Evolutionary conservation across 2,113 vertebrate genomes (phyloP).

Genomic region (Burhinus oedicnemus): DNA sequence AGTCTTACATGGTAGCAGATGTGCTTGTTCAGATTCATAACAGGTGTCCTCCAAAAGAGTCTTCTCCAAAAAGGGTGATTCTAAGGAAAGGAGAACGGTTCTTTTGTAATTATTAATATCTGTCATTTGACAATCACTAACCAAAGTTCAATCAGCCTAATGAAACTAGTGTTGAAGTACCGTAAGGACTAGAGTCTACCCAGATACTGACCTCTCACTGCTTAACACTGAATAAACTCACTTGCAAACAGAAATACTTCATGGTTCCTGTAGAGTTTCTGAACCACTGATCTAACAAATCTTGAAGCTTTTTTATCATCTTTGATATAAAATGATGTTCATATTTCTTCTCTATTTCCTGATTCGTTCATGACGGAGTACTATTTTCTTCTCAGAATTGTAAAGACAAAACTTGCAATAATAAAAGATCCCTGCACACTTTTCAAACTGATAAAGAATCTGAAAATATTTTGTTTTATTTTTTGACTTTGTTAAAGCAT

Average conservation of each 20-base stretch:
- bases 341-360: background rate
- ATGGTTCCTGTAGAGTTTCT: background rate
- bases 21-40: background rate
- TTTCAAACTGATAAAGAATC: background rate
- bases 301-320: background rate
- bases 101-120: background rate
- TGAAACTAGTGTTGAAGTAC: background rate
- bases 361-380: background rate
- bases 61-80: background rate
- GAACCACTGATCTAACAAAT: background rate
- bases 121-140: background rate
- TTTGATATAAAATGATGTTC: background rate
- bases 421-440: background rate
- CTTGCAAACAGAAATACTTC: background rate
- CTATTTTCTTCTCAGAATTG: background rate
- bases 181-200: background rate
- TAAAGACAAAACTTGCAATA: background rate
- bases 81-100: background rate
- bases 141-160: background rate
- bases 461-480: background rate
- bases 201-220: background rate
- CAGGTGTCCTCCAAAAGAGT: background rate
- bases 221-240: background rate
- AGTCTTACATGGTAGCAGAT: background rate
- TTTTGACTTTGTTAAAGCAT: background rate